Percentiles rank a stretch among this genome's conserved stretches.
These are phyloP conservation scores for Drosophila vallismaia DNA, from an alignment of 2,888 invertebrate species.

Conservation along the genomic window DNA sequence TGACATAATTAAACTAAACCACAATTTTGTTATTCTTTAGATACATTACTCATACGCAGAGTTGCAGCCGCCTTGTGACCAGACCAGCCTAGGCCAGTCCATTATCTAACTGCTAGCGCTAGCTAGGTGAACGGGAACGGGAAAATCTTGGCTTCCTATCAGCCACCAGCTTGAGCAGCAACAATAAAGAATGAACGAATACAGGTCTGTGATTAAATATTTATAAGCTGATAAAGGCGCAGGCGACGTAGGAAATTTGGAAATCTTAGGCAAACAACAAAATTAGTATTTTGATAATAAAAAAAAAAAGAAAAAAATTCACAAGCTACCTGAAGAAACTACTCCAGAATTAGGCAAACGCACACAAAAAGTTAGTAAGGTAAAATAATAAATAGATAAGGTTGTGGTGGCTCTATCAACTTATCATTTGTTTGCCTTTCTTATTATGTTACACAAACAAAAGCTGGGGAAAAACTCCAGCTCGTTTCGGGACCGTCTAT, in stretches of 20 bases:
- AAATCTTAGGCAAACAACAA: constrained; percentile 78
- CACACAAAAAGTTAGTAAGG: constrained; percentile 34
- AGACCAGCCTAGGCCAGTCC: constrained; percentile 30
- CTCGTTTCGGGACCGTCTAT: not conserved
- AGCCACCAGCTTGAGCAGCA: constrained; percentile 28
- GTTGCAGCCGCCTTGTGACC: constrained; percentile 26
- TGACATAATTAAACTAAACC: constrained; percentile 67
- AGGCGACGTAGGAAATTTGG: constrained; percentile 49
- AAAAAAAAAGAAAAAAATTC: constrained; percentile 60
- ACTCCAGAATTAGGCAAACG: constrained; percentile 43
- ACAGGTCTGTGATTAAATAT: constrained; percentile 81
- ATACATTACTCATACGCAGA: constrained; percentile 68
- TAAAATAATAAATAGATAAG: constrained; percentile 73
- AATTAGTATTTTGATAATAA: constrained; percentile 80
- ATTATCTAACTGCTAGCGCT: constrained; percentile 31
- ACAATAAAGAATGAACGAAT: constrained; percentile 43
- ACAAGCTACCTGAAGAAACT: constrained; percentile 73
- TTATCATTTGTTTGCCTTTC: constrained; percentile 79
- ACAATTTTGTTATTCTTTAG: constrained; percentile 6
- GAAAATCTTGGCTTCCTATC: constrained; percentile 31
- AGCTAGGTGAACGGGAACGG: constrained; percentile 7
- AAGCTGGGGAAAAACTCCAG: constrained; percentile 47
- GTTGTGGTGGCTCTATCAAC: constrained; percentile 72
- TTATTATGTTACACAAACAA: constrained; percentile 77
- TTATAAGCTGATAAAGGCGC: constrained; percentile 74